A percentile compares a stretch with the other conserved stretches of the same genome.
phyloP scores from a whole-genome alignment of 1,140 invertebrate species.

The Orius insidiosus region DNA sequence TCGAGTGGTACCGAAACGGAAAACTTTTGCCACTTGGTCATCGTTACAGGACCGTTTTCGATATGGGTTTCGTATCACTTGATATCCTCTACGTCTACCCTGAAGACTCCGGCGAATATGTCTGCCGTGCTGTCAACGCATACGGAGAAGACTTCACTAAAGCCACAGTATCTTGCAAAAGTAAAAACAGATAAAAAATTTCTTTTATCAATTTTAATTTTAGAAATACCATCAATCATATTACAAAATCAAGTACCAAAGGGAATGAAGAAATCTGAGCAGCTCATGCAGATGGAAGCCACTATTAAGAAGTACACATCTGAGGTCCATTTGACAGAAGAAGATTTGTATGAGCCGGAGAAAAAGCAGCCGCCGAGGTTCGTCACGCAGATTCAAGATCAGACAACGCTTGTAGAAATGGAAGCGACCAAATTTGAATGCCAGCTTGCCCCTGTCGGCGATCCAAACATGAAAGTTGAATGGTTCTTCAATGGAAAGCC shows the following conservation, averaged over 20 bases:
- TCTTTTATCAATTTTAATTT: slow-evolving; percentile 23
- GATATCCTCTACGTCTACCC: slow-evolving; percentile 85
- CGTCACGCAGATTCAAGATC: slow-evolving; percentile 75
- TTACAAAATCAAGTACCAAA: slow-evolving; percentile 83
- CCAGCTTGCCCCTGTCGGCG: slow-evolving; percentile 80
- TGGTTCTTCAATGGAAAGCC: slow-evolving; percentile 92
- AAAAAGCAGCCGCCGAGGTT: slow-evolving; percentile 81
- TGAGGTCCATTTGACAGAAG: slow-evolving; percentile 70
- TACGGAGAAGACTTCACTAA: slow-evolving; percentile 74
- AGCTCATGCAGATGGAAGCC: slow-evolving; percentile 82
- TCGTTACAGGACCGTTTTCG: slow-evolving; percentile 76
- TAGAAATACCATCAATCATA: slow-evolving; percentile 65
- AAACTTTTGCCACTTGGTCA: slow-evolving; percentile 74
- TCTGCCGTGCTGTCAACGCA: slow-evolving; percentile 72
- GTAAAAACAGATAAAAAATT: no score
- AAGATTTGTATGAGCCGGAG: slow-evolving; percentile 75
- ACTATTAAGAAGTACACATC: slow-evolving; percentile 85
- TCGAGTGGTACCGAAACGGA: slow-evolving; percentile 88
- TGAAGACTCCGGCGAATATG: slow-evolving; percentile 87
- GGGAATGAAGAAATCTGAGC: slow-evolving; percentile 80
- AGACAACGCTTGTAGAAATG: slow-evolving; percentile 74
- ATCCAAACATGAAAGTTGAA: slow-evolving; percentile 94
- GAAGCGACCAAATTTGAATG: slow-evolving; percentile 83
- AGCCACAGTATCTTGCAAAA: slow-evolving; percentile 69
- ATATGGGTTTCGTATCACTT: slow-evolving; percentile 87